A percentile compares a stretch with the other conserved stretches of the same genome.
Evolutionary conservation across 2,888 invertebrate species (phyloP).

Genomic region (Leptarthrus brevirostris): DNA sequence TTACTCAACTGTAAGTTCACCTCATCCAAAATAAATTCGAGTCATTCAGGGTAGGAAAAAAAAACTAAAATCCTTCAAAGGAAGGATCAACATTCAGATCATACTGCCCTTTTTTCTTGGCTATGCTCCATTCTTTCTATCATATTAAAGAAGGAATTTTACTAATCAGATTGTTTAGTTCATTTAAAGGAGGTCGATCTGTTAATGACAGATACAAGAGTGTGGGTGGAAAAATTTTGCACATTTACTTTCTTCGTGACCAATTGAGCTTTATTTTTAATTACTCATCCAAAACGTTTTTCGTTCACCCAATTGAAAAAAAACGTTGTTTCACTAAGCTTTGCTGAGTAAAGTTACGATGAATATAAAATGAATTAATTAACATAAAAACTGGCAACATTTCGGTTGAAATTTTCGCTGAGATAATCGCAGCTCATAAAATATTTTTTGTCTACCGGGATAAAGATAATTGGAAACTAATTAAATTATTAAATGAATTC

Average conservation of each 20-base stretch:
- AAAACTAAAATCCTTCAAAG: conserved; percentile 36
- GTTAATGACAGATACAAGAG: conserved; percentile 17
- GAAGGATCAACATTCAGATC: conserved; percentile 21
- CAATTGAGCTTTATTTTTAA: background rate
- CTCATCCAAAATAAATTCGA: conserved; percentile 43
- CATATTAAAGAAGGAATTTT: conserved; percentile 22
- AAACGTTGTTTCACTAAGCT: too few species aligned
- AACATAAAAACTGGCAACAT: conserved; percentile 6
- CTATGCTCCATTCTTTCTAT: background rate
- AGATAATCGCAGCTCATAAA: background rate
- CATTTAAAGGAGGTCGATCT: conserved; percentile 32
- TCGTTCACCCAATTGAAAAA: too few species aligned
- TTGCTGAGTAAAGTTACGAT: too few species aligned
- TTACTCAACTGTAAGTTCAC: conserved; percentile 34
- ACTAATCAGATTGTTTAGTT: conserved; percentile 42
- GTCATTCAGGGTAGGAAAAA: conserved; percentile 34
- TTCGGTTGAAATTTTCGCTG: background rate
- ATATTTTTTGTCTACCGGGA: background rate
- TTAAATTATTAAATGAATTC: conserved; percentile 36
- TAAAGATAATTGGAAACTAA: conserved; percentile 28
- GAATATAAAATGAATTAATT: conserved; percentile 34
- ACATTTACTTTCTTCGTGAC: background rate
- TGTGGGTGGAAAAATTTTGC: conserved; percentile 9
- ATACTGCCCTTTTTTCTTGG: conserved; percentile 6
- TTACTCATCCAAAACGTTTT: too few species aligned